Base-by-base conservation (phyloP, 2,113 vertebrate genomes). In the Clarias magur region DNA sequence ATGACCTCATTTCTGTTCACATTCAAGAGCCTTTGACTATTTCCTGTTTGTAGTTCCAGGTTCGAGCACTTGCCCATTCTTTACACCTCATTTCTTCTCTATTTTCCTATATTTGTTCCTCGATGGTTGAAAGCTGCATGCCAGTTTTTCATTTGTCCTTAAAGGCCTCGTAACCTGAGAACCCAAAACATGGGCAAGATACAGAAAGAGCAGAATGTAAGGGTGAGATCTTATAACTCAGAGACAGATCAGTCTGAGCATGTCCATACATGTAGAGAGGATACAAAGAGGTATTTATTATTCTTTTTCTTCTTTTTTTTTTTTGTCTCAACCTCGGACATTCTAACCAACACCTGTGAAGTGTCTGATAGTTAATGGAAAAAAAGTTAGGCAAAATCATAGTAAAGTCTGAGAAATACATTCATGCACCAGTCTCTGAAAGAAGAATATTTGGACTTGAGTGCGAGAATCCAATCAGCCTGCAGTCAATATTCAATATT, bases 161-260 rank as follows among this genome's bases (percentile, higher is more conserved):
- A 42, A n/a, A 81, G 72, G 38, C 54, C 54, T 65, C 63, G 88
- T 79, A 86, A 88, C 86, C 34, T 62, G 73, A 89, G 82, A 89
- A 87, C 42, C 80, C 63, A 83, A 88, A 89, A 88, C 88, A 89
- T 79, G 53, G 48, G 57, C 70, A 89, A 19, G 13, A 6, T 82
- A 73, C 6, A 82, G 54, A 86, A 88, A 82, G 62, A 86, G 85
- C 30, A 84, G 60, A 80, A 54, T 63, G 84, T 6, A 54, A 62
- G 27, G 48, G 54, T 76, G 42, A 60, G 34, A 30, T 83, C 11
- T 79, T 85, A 79, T 19, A 25, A 73, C 62, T 63, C 56, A 79
- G 54, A 80, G 34, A 54, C 27, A 78, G 34, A 82, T 38, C 79
- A 87, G 78, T 85, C 27, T 10, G 21, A 30, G 48, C 86, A 87